phyloP scores from a whole-genome alignment of 2,888 invertebrate species.

The Glyphotaelius pellucidus region DNA sequence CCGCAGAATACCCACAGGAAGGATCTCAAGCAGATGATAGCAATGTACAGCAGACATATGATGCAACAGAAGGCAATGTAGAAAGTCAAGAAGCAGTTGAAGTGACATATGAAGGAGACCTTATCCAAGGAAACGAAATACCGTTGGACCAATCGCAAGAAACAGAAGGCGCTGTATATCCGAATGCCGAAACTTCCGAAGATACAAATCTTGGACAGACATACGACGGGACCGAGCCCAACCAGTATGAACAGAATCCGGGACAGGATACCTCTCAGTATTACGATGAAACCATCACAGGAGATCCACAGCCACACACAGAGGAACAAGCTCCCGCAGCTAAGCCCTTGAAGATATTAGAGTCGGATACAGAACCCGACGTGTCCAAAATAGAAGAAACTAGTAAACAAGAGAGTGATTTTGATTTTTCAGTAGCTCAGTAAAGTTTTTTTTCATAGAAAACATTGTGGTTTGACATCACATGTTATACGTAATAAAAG shows the following conservation, averaged over 20 bases:
- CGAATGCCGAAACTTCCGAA: constrained; percentile 36
- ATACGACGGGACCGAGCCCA: constrained; percentile 10
- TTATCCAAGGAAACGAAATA: neutral
- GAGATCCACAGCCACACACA: neutral
- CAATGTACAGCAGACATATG: constrained; percentile 20
- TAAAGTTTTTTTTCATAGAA: constrained; percentile 30
- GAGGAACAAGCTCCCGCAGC: constrained; percentile 29
- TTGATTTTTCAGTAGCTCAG: constrained; percentile 63
- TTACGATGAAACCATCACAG: constrained; percentile 24
- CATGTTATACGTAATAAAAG: neutral
- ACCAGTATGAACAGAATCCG: constrained; percentile 34
- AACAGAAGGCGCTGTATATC: constrained; percentile 35
- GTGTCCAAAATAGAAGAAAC: constrained; percentile 59
- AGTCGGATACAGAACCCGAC: constrained; percentile 61
- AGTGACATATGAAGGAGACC: neutral
- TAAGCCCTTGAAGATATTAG: constrained; percentile 62
- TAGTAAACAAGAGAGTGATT: constrained; percentile 64
- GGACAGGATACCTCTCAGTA: constrained; percentile 42
- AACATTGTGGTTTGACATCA: neutral
- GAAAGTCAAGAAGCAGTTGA: constrained; percentile 20
- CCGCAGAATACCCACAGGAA: constrained; percentile 35
- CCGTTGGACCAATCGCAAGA: constrained; percentile 30
- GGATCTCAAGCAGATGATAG: constrained; percentile 5
- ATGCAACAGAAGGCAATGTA: constrained; percentile 10
- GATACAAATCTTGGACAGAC: constrained; percentile 45